Percentiles rank a stretch among this genome's conserved stretches.
phyloP scores from a whole-genome alignment of 1,140 invertebrate genomes.

The Drosophila saltans region DNA sequence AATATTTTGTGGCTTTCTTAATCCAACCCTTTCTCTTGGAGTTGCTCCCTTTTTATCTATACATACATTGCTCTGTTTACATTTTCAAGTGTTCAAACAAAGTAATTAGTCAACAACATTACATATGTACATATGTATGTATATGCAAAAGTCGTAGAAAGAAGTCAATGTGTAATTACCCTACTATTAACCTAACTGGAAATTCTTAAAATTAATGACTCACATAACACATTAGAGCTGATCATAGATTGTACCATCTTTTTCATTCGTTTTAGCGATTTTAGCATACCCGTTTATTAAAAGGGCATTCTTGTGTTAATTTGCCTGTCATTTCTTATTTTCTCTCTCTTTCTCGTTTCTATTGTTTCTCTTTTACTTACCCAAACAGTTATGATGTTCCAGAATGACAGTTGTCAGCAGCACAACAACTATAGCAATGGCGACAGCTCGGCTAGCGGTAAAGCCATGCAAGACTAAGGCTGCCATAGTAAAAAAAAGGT shows the following conservation, averaged over 20 bases:
- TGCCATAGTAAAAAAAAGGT: conserved; percentile 25
- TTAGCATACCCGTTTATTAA: background rate
- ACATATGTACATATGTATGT: background rate
- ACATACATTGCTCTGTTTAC: background rate
- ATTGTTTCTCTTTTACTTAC: conserved; percentile 46
- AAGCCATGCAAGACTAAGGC: conserved; percentile 35
- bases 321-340: background rate
- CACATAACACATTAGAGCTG: too few species aligned
- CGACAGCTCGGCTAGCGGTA: conserved; percentile 38
- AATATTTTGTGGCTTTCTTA: background rate
- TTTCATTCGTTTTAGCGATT: background rate
- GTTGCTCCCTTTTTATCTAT: background rate
- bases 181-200: background rate
- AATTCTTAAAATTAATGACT: background rate
- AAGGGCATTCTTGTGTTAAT: background rate
- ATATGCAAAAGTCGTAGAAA: too few species aligned
- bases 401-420: conserved; percentile 40
- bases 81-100: background rate
- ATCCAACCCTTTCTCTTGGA: background rate
- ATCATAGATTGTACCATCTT: background rate
- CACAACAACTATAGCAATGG: conserved; percentile 27
- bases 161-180: background rate
- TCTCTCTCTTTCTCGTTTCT: background rate
- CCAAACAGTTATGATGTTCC: conserved; percentile 49
- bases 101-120: background rate